Base-by-base conservation (phyloP, 2,888 invertebrate species). In the Campoplex nolae region DNA sequence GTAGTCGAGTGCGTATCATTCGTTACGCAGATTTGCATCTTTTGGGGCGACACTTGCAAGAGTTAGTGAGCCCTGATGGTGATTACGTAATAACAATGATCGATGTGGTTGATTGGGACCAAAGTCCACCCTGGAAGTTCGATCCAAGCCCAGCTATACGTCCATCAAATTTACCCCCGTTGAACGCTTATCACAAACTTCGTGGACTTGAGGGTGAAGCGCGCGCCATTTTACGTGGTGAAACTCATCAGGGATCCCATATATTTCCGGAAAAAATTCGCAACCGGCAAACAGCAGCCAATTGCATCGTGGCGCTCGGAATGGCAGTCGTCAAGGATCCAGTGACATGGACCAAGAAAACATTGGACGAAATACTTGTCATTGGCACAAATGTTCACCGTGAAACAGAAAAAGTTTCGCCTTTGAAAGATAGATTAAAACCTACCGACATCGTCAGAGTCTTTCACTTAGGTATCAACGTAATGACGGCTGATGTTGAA, bases 281-380 rank as follows among this genome's bases (percentile, higher is more conserved):
- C 9, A 90, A 91, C 18, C 89, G 83, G 6, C 93, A 93, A 65
- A 92, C 91, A 0, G 92, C 93, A 0, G 90, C 94, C 0, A 93
- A 93, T 83, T 94, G 94, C 77, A 87, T 93, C 0, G 90, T 93
- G 0, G 91, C 93, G 0, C 86, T 94, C 0, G 93, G 90, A 0
- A 93, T 94, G 92, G 90, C 93, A 0, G 88, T 93, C 0, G 89
- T 94, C 3, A 94, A 93, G 85, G 92, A 89, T 51, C 92, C 94
- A 0, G 83, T 90, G 2, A 93, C 93, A 0, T 94, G 94, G 94
- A 94, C 93, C 3, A 92, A 89, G 77, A 92, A 90, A 28, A 93
- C 92, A 0, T 87, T 94, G 80, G 94, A 94, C 75, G 93, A 94
- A 87, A 92, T 94, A 16, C 87, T 94, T 2, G 91, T 91, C 0